Percentiles rank a stretch among this genome's conserved stretches.
Evolutionary conservation across 2,797 vertebrate species (phyloP).

Genomic region (Anomalospiza imberbis): DNA sequence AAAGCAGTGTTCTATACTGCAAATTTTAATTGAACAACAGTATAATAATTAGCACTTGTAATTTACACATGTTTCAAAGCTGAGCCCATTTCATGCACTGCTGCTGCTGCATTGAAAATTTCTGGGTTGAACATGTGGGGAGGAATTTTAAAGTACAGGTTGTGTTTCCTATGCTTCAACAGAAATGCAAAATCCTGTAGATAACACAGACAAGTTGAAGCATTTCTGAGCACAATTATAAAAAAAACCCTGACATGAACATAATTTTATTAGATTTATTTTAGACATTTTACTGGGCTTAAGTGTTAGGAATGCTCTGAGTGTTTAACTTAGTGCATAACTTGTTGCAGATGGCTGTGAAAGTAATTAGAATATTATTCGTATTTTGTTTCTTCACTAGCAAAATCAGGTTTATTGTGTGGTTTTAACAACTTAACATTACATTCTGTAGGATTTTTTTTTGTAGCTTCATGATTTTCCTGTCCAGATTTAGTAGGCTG

Average conservation of each 20-base stretch:
- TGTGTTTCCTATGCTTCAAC: not conserved
- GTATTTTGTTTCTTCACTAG: not conserved
- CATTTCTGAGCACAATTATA: not conserved
- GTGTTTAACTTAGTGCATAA: not conserved
- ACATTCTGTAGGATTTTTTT: not conserved
- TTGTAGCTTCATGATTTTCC: not conserved
- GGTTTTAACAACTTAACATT: not conserved
- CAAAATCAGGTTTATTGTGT: not conserved
- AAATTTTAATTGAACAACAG: not conserved
- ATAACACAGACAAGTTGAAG: not conserved
- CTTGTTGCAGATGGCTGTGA: not conserved
- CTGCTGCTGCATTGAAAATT: not conserved
- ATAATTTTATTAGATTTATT: not conserved
- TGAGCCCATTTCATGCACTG: not conserved
- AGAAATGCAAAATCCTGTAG: not conserved
- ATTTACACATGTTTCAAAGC: not conserved
- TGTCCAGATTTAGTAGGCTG: not conserved
- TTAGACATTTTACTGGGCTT: not conserved
- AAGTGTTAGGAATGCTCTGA: not conserved
- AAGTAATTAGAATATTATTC: not conserved
- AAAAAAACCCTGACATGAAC: rapidly evolving
- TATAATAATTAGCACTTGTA: not conserved
- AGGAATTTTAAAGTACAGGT: not conserved
- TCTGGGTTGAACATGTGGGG: not conserved
- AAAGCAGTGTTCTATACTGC: not conserved